phyloP scores from a whole-genome alignment of 1,140 invertebrate genomes.

The Mizuhopecten yessoensis region DNA sequence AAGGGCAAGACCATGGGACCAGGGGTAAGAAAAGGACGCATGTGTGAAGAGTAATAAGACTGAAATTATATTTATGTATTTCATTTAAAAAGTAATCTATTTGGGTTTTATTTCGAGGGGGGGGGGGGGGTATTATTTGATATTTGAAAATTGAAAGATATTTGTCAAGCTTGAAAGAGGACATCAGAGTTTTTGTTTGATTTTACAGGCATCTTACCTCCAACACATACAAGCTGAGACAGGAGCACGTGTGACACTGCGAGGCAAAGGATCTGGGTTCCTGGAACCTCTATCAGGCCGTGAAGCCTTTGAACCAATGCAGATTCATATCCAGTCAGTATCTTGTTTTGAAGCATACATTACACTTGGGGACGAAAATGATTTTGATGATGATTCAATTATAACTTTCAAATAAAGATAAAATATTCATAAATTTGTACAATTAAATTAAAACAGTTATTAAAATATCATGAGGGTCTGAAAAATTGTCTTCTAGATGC shows the following conservation, averaged over 20 bases:
- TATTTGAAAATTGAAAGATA: not conserved
- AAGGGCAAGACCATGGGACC: constrained; percentile 89
- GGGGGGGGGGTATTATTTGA: no score
- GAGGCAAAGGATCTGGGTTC: constrained; percentile 88
- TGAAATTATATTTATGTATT: no score
- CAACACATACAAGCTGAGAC: constrained; percentile 91
- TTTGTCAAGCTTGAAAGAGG: not conserved
- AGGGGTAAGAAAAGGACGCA: constrained; percentile 79
- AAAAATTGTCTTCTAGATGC: no score
- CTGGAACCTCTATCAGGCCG: constrained; percentile 86
- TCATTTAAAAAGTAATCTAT: no score
- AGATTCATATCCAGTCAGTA: constrained; percentile 89
- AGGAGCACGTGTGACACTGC: constrained; percentile 89
- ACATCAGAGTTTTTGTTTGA: not conserved
- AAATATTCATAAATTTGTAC: no score
- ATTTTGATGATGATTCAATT: no score
- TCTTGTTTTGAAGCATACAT: not conserved
- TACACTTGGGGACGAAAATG: no score
- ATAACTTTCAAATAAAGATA: no score
- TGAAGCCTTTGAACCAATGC: constrained; percentile 91
- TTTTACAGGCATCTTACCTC: constrained; percentile 88
- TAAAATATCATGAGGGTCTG: no score
- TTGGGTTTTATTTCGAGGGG: no score
- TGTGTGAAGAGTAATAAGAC: no score
- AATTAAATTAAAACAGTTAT: no score